Base-by-base conservation (phyloP, 2,797 vertebrate species). In the Takifugu rubripes region DNA sequence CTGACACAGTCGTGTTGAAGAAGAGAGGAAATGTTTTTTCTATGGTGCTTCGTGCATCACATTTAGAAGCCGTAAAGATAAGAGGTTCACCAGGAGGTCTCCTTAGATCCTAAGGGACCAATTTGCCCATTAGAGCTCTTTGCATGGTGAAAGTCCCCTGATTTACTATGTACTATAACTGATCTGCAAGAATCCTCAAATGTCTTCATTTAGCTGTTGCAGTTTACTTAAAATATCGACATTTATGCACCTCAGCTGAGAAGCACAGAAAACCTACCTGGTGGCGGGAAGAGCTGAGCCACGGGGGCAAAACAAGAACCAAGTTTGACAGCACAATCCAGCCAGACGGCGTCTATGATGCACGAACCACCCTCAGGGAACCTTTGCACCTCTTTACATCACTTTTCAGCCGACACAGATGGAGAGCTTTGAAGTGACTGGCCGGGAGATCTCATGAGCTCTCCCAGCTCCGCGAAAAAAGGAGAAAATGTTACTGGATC, bases 181-280 rank as follows among this genome's bases (percentile, higher is more conserved):
- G 50, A 54, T 29, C 1, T 51, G 31, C 49, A 36, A 52, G 14
- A 61, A 59, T 49, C 52, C 69, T 63, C 56, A 73, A 59, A 70
- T 57, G n/a, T 60, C 62, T 58, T 59, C 15, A 54, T 60, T 25
- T 54, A 10, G 52, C 46, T 24, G 10, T 36, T 10, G 40, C 46
- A 56, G 7, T 25, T 36, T n/a, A 46, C 16, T 29, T 36, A 48
- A 53, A 50, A 44, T 2, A 49, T 40, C 25, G n/a, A 7, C 1
- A 5, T 49, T 49, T 11, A 49, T 15, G 46, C 42, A 47, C 56
- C 3, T 63, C 15, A n/a, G 3, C 16, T 8, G 9, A 48, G 21
- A 48, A 48, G 5, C n/a, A 61, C 2, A 25, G 46, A 54, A 49
- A 10, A 77, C 84, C 61, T 87, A 87, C 86, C 84, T 83, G 47